Conservation (phyloP, 2,113 vertebrate genomes). For the Muscicapa adusta region DNA sequence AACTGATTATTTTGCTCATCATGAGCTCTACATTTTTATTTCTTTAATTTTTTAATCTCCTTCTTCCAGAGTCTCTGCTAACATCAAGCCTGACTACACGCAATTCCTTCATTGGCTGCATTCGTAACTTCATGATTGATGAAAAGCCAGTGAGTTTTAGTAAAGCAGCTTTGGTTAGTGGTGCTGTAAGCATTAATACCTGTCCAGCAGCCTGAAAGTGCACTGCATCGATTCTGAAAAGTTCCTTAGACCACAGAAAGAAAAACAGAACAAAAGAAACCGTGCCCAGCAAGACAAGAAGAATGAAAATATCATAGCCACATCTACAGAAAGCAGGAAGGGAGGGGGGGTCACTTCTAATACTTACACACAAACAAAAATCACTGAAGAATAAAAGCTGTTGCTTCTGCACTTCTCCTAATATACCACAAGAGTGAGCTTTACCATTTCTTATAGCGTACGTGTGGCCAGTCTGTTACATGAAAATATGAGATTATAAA, state of each 20-base stretch:
- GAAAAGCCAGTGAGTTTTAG: constrained; percentile 82
- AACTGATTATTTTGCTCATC: background rate
- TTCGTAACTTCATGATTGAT: constrained; percentile 87
- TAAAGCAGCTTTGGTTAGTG: constrained; percentile 85
- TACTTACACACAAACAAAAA: background rate
- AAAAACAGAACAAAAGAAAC: background rate
- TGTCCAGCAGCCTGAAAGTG: constrained; percentile 82
- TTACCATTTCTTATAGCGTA: constrained; percentile 16
- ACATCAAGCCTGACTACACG: constrained; percentile 73
- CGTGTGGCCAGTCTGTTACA: constrained; percentile 7
- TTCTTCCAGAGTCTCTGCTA: constrained; percentile 78
- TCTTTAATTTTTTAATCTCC: constrained; percentile 1
- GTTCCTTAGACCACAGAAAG: constrained; percentile 30
- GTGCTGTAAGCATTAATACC: constrained; percentile 85
- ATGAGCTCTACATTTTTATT: background rate
- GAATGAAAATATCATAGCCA: background rate
- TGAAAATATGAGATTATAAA: background rate
- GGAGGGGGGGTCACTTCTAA: background rate
- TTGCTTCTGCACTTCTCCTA: constrained; percentile 55
- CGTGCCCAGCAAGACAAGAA: background rate
- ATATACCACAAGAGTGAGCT: constrained; percentile 56
- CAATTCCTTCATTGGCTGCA: constrained; percentile 85
- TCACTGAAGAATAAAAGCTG: constrained; percentile 29
- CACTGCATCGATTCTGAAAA: background rate
- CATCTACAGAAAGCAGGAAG: background rate